Evolutionary conservation across 2,113 vertebrate species (phyloP), one percentile per base, ranked within the genome.

Genomic region (Bubalus kerabau): DNA sequence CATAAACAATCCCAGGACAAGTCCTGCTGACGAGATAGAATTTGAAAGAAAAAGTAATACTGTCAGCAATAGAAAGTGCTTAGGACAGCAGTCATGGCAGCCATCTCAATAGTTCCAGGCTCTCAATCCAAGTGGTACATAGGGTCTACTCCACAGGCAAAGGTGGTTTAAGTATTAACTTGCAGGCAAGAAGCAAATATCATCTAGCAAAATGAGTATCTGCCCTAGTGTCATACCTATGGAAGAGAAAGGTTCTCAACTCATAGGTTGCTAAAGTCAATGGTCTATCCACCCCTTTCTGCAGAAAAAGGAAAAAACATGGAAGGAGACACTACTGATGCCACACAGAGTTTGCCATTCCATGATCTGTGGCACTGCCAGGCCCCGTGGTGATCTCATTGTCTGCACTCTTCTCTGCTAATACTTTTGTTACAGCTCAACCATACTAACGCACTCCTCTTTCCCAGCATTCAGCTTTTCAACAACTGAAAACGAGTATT

Each of bases 11-110:
- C 43, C 28, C 48, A 71, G 43, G 86, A 89, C 95, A 97, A 97
- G 94, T 84, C 40, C 86, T 97, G 96, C 94, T 97, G 94, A 97
- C 94, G 74, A 57, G 64, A 84, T 95, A 97, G 96, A 97, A 97
- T 97, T 93, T 87, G 91, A 98, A 97, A 96, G 81, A n/a, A 96
- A 87, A 96, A 95, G 62, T 50, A 83, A 96, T 83, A 91, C 24
- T 90, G 67, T 98, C 98, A 98, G 97, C 95, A 97, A 62, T n/a
- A 85, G 90, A 97, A 97, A 97, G 52, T 91, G 96, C 97, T 97
- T 97, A 93, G 91, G 54, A 60, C 91, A 96, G 96, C 97, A 94
- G 56, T 8, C 50, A 62, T 54, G 82, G 76, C 43, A 90, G 67
- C 92, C 82, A 50, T 97, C 56, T 46, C 59, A 97, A 91, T 50